Base-by-base conservation (phyloP, 2,888 invertebrate species). In the Patella ulyssiponensis region DNA sequence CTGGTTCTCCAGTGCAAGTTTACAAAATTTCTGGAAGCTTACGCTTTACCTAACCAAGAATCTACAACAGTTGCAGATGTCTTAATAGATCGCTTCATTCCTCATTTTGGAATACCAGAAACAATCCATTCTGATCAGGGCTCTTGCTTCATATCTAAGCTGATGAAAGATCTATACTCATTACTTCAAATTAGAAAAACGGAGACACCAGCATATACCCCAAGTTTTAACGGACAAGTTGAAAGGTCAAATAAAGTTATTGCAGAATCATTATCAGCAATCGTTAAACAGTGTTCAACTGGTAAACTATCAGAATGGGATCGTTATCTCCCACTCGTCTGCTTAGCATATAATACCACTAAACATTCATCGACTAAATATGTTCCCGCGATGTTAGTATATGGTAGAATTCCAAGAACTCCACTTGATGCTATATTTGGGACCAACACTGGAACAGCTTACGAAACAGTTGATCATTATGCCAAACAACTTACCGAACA, bases 241-340 rank as follows among this genome's bases (percentile, higher is more conserved):
- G 64, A 64, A 64, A 11, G 23, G 14, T 64, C 64, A 3, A 64
- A 64, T 23, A 64, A 64, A 64, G 64, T 64, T 7, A 64, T 64
- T 64, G 64, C 64, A 64, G 64, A 64, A 64, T 64, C 64, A 4
- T 64, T 64, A 64, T 64, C 64, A 64, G 64, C 64, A n/a, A 64
- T 64, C n/a, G 23, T 20, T 23, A 64, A 64, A 64, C 64, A 5
- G 20, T 64, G 64, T 64, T n/a, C 64, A 12, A 23, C n/a, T 23
- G 64, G 64, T 20, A 20, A 14, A 64, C n/a, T 64, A 23, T 11
- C 15, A 9, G 64, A 64, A 64, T 64, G 64, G 64, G 64, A 64
- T 14, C n/a, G 20, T 20, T 64, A 64, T 14, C 7, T 64, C 9
- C 64, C 64, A 20, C 20, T 64, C n/a, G 23, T 64, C 12, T 64